Base-by-base conservation (phyloP, 2,888 invertebrate species). In the Phortica okadai region DNA sequence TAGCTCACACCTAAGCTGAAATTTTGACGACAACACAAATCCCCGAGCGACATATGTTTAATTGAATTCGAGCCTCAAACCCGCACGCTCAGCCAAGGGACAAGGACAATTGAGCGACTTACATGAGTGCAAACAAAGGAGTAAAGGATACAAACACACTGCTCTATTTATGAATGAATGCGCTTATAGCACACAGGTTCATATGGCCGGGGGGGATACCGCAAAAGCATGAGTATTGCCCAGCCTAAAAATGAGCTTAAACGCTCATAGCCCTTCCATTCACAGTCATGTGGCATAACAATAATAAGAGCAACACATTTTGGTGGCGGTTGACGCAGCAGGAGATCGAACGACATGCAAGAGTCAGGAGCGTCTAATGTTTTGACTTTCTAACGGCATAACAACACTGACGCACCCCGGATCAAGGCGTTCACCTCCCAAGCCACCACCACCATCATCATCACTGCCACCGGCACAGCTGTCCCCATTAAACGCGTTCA, bases 241-340 rank as follows among this genome's bases (percentile, higher is more conserved):
- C 11, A n/a, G n/a, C 11, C n/a, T 54, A 10, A 54, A 54, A n/a
- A 10, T 4, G 6, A 6, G 54, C 54, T n/a, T 14, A 54, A n/a
- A 10, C 54, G 54, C 10, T 10, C 54, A 10, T 14, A 54, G 54
- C 54, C 54, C 21, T 21, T 21, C 7, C 10, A 6, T 14, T n/a
- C 54, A 21, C 1, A 21, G 21, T 1, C 50, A 76, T 69, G 66
- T 50, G 70, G 69, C 74, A 50, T 25, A 59, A 74, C 54, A 64
- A 78, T 73, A 78, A 54, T 78, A 76, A 78, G 73, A 70, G 75
- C 73, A 75, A 75, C 73, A 78, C 73, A 70, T 33, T 33, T 33
- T 33, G 33, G 33, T 33, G 33, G 33, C 33, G 33, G 33, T 33
- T 33, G 4, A 33, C 33, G 33, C 33, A 33, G 69, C 77, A 74